These are phyloP conservation scores for Sakesphorus luctuosus DNA, from an alignment of 2,113 vertebrate species.

Conservation along the genomic window DNA sequence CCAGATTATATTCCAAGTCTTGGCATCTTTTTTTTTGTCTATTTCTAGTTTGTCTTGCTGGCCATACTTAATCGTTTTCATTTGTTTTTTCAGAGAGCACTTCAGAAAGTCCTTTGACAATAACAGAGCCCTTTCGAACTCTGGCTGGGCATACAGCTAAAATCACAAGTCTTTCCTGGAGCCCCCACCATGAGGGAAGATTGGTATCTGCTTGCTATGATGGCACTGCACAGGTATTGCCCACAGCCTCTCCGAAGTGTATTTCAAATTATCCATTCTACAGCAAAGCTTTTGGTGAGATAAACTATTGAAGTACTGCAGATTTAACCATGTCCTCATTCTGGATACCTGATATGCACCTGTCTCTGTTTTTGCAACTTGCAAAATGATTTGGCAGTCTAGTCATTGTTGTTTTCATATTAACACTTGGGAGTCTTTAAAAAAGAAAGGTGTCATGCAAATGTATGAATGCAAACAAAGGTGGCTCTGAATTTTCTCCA, in stretches of 20 bases:
- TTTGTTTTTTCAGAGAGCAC: conserved; percentile 77
- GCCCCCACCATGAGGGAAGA: conserved; percentile 88
- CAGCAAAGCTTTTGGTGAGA: not conserved
- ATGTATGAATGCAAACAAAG: not conserved
- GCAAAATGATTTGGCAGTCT: not conserved
- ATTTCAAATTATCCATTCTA: not conserved
- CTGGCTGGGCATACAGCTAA: conserved; percentile 92
- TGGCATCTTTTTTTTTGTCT: not conserved
- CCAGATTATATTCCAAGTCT: not conserved
- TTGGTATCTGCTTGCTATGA: conserved; percentile 92
- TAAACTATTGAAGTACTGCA: not conserved
- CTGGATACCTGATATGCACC: not conserved
- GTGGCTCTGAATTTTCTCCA: not conserved
- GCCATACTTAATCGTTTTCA: not conserved
- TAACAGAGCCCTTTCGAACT: conserved; percentile 90
- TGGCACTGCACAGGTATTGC: conserved; percentile 90
- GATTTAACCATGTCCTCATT: not conserved
- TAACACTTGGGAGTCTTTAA: not conserved
- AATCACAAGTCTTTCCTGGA: conserved; percentile 92
- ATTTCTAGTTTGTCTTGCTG: not conserved
- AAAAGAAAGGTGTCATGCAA: not conserved
- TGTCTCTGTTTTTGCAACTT: not conserved
- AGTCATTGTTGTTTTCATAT: not conserved
- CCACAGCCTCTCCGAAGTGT: not conserved
- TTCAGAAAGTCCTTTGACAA: conserved; percentile 75